These are phyloP conservation scores for Tarsius wallacei DNA, from an alignment of 2,797 vertebrate species.

Conservation along the genomic window DNA sequence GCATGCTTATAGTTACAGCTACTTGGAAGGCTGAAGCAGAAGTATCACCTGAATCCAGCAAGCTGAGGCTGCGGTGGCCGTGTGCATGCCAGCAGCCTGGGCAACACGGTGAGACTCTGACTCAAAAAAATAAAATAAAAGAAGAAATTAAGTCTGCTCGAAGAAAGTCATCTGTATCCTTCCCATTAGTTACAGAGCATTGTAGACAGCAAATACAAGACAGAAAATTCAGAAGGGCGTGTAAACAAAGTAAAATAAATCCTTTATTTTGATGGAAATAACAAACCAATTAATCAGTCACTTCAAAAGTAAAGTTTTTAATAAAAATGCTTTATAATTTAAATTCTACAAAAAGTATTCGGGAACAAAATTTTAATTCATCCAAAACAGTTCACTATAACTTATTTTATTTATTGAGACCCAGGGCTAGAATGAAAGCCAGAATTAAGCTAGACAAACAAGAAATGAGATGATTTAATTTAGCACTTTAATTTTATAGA, in stretches of 20 bases:
- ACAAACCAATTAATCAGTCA: not conserved
- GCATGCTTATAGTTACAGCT: too few species aligned
- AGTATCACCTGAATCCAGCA: too few species aligned
- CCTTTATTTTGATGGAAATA: not conserved
- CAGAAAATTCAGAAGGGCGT: constrained; percentile 1
- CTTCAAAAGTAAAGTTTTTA: constrained; percentile 44
- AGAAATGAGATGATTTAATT: not conserved
- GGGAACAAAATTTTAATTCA: not conserved
- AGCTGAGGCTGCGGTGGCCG: too few species aligned
- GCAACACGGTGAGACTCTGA: too few species aligned
- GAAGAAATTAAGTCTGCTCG: not conserved
- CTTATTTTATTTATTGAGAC: constrained; percentile 56
- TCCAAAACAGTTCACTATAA: not conserved
- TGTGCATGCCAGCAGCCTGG: too few species aligned
- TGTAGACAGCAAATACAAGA: not conserved
- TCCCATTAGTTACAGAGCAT: constrained; percentile 21
- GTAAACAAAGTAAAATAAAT: not conserved
- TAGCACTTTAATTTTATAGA: constrained; percentile 56
- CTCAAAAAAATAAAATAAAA: not conserved
- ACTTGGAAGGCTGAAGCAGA: too few species aligned
- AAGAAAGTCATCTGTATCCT: not conserved
- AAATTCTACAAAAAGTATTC: constrained; percentile 36
- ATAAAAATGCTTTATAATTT: constrained; percentile 49
- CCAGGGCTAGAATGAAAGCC: not conserved
- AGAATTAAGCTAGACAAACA: not conserved